Evolutionary conservation across 2,888 invertebrate genomes (phyloP).

Genomic region (Adelognathus sp.): DNA sequence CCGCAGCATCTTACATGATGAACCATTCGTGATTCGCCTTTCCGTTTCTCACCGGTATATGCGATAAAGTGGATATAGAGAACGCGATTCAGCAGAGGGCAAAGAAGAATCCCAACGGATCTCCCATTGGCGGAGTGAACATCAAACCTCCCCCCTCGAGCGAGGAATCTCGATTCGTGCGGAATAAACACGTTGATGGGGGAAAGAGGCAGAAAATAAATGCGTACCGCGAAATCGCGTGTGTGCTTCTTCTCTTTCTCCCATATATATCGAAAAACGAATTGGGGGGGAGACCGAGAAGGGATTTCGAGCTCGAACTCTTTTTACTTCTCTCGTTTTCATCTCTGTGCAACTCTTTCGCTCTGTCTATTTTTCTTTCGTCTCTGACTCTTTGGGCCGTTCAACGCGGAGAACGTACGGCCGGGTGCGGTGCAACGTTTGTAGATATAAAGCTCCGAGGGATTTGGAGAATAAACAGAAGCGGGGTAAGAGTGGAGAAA

Average conservation of each 20-base stretch:
- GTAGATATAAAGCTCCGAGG: not conserved
- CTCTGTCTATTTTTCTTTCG: not conserved
- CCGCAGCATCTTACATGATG: too few relatives aligned
- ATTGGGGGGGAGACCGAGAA: not conserved
- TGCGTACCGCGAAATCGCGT: conserved; percentile 10
- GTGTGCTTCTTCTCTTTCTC: not conserved
- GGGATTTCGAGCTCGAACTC: not conserved
- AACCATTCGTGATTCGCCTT: too few relatives aligned
- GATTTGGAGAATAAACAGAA: not conserved
- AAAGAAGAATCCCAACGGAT: conserved; percentile 19
- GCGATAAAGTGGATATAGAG: not conserved
- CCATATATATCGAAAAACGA: not conserved
- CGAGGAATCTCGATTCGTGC: conserved; percentile 39
- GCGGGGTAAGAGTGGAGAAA: not conserved
- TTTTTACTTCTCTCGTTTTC: not conserved
- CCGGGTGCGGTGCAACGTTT: not conserved
- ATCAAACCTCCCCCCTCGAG: conserved; percentile 18
- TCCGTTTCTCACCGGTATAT: not conserved
- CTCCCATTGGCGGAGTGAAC: conserved; percentile 37
- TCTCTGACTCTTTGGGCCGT: not conserved
- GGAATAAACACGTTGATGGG: conserved; percentile 44
- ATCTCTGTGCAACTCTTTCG: not conserved
- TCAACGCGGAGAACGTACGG: not conserved
- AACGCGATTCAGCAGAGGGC: not conserved
- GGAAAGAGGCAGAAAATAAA: conserved; percentile 21